Base-by-base conservation (phyloP, 2,797 vertebrate genomes). In the Echiichthys vipera region DNA sequence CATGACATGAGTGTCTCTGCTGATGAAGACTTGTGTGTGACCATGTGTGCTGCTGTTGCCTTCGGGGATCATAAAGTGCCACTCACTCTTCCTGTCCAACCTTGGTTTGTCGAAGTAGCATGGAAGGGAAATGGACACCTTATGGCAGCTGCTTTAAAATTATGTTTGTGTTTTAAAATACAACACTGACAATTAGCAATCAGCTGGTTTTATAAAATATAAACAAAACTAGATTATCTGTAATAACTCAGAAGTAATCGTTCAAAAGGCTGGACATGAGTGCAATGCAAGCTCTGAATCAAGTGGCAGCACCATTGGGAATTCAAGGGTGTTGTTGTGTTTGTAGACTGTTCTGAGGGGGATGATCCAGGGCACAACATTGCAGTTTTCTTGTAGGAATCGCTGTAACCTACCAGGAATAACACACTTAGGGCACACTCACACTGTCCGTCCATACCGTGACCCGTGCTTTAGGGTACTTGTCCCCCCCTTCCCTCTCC, bases 1-100 rank as follows among this genome's bases (percentile, higher is more conserved):
- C 3, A 36, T 80, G 73, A 77, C 77, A 77, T 5, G 37, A 61
- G 79, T 71, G 68, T 87, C 84, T 84, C 73, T 76, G 63, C 39
- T 80, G 84, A 89, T 88, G 72, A 90, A 82, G 78, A 57, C 56
- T 71, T 50, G 59, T 78, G 84, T 77, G 78, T 88, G 84, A 81
- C 77, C 63, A 70, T 69, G 65, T 80, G 83, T 84, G 71, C 58
- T n/a, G n/a, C 50, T 34, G 43, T 49, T 77, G 65, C 73, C 83
- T 83, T 84, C 79, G 63, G 80, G 82, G 82, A 85, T 42, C 77
- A 79, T 18, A 84, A 78, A 81, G 71, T 83, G 80, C 64, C 55
- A 76, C 40, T 88, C 65, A 57, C 47, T 66, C 51, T 86, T 42
- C 78, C 45, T 73, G 37, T 68, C 43, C 71, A 80, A 55, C 73